These are phyloP conservation scores for Stenotaenia linearis DNA, from an alignment of 2,888 invertebrate species.

Conservation along the genomic window DNA sequence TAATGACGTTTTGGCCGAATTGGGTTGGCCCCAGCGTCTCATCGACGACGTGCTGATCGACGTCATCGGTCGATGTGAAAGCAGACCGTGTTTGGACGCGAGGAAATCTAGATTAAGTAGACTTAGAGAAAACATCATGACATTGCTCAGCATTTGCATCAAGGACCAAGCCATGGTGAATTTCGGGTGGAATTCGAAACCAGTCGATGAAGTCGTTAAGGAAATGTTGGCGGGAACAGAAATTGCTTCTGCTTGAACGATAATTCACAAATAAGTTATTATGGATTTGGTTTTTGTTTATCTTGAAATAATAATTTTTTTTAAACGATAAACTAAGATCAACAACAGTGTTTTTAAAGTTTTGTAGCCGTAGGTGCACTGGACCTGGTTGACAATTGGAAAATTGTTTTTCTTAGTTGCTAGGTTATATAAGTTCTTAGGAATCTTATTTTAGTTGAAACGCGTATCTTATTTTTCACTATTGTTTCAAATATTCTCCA, in stretches of 20 bases:
- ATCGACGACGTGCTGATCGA: constrained; percentile 37
- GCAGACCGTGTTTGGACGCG: constrained; percentile 27
- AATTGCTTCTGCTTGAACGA: neutral
- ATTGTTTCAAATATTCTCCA: neutral
- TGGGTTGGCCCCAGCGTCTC: constrained; percentile 35
- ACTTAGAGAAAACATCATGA: constrained; percentile 35
- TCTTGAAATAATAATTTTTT: neutral
- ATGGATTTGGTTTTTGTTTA: neutral
- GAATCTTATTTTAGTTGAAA: too few species aligned
- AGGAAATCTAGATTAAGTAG: constrained; percentile 31
- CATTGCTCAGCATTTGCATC: constrained; percentile 34
- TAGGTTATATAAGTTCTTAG: too few species aligned
- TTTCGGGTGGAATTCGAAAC: constrained; percentile 32
- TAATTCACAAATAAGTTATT: neutral
- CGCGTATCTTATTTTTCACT: neutral
- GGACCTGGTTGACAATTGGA: too few species aligned
- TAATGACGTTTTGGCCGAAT: constrained; percentile 35
- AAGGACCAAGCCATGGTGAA: constrained; percentile 37
- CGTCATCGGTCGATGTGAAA: constrained; percentile 35
- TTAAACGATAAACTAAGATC: neutral
- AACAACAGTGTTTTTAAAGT: too few species aligned
- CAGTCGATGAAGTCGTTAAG: constrained; percentile 29
- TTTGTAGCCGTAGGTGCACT: too few species aligned
- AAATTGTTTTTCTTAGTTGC: neutral
- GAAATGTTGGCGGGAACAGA: constrained; percentile 28